phyloP scores from a whole-genome alignment of 2,113 vertebrate genomes.

The Zosterops hypoxanthus region DNA sequence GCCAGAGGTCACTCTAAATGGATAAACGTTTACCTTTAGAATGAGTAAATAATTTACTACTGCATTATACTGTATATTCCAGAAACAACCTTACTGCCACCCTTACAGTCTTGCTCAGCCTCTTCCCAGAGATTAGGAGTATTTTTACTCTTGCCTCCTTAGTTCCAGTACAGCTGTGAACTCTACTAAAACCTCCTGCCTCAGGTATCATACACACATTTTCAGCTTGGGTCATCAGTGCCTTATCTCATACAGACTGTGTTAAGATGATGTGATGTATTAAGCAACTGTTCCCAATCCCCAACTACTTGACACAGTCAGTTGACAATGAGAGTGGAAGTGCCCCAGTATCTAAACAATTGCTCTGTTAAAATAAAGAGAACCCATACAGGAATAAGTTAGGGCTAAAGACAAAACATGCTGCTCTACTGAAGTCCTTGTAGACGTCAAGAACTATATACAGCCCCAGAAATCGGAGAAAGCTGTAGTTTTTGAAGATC shows the following conservation, averaged over 20 bases:
- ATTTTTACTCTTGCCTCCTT: background rate
- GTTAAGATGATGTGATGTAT: background rate
- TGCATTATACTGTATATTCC: background rate
- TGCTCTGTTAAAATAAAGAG: background rate
- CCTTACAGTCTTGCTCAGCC: background rate
- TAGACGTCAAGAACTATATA: background rate
- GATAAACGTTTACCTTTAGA: conserved; percentile 2
- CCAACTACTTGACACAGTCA: background rate
- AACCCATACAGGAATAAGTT: background rate
- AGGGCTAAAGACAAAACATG: background rate
- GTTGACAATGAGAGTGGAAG: background rate
- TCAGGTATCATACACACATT: background rate
- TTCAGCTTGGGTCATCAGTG: background rate
- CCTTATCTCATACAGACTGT: background rate
- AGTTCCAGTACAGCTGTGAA: background rate
- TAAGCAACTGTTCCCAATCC: background rate
- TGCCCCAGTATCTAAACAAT: background rate
- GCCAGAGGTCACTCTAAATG: background rate
- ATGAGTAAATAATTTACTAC: conserved; percentile 38
- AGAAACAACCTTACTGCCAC: background rate
- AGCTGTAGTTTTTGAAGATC: background rate
- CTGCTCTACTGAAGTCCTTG: background rate
- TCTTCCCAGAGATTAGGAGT: background rate
- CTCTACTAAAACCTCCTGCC: background rate
- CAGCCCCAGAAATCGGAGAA: background rate